Conservation (phyloP, 2,888 invertebrate species). For the Rhimphoctona megacephalus region DNA sequence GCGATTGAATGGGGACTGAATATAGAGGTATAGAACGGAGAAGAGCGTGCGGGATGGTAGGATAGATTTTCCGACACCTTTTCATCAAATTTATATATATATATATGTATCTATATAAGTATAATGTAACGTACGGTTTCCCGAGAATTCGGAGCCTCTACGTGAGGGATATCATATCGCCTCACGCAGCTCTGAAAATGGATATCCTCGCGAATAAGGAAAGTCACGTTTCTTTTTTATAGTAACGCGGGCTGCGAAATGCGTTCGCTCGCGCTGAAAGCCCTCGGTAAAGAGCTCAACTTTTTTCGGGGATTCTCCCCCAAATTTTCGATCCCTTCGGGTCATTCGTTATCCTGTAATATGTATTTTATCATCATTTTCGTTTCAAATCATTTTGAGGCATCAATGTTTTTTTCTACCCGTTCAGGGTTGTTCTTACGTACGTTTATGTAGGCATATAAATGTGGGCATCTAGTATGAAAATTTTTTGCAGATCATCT, state of each 20-base stretch:
- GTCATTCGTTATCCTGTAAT: slow-evolving; percentile 52
- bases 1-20: slow-evolving; percentile 54
- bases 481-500: neutral
- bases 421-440: neutral
- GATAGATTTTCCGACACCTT: slow-evolving; percentile 38
- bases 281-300: slow-evolving; percentile 2
- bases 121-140: slow-evolving; percentile 24
- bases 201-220: slow-evolving; percentile 27
- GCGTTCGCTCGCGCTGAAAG: slow-evolving; percentile 24
- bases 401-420: neutral
- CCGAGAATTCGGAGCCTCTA: slow-evolving; percentile 11
- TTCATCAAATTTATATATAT: slow-evolving; percentile 9
- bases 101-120: neutral
- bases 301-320: slow-evolving; percentile 29
- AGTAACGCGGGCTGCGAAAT: neutral
- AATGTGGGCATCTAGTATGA: neutral
- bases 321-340: slow-evolving; percentile 31
- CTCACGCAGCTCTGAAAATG: slow-evolving; percentile 36
- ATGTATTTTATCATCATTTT: slow-evolving; percentile 56
- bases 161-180: slow-evolving; percentile 46
- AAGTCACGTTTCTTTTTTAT: slow-evolving; percentile 39
- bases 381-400: slow-evolving; percentile 29
- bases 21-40: slow-evolving; percentile 13
- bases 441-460: neutral
- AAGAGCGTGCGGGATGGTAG: slow-evolving; percentile 36